A percentile compares a stretch with the other conserved stretches of the same genome.
These are phyloP conservation scores for Pteromalus puparum DNA, from an alignment of 1,140 invertebrate genomes.

Conservation along the genomic window DNA sequence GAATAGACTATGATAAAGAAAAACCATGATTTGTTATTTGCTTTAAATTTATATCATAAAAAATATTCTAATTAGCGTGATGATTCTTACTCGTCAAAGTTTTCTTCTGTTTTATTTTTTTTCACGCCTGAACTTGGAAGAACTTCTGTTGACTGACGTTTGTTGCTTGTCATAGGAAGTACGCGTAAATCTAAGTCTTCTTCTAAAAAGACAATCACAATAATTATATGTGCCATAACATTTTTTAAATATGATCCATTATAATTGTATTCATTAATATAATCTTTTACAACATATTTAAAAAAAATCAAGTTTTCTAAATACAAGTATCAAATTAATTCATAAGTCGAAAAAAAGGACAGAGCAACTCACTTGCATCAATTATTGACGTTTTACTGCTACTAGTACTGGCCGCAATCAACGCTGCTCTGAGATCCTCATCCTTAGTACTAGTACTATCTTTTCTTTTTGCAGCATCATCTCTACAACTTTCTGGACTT, in stretches of 20 bases:
- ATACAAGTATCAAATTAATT: background rate
- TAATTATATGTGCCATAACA: background rate
- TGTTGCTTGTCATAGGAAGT: slow-evolving; percentile 72
- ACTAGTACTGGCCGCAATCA: slow-evolving; percentile 52
- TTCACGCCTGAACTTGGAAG: slow-evolving; percentile 75
- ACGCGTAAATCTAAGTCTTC: slow-evolving; percentile 81
- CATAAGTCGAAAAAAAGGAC: background rate
- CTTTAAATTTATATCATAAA: background rate
- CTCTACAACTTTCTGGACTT: slow-evolving; percentile 5
- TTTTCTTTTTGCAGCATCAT: background rate
- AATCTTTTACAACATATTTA: background rate
- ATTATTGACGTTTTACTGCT: background rate
- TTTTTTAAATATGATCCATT: background rate
- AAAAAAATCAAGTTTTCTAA: background rate
- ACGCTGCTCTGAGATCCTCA: slow-evolving; percentile 69
- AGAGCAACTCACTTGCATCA: slow-evolving; percentile 70
- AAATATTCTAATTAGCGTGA: background rate
- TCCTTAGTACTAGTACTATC: slow-evolving; percentile 62
- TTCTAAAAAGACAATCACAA: slow-evolving; percentile 65
- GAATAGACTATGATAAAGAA: slow-evolving; percentile 82
- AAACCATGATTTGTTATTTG: background rate
- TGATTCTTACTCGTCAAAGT: slow-evolving; percentile 84
- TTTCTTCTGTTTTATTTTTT: slow-evolving; percentile 85
- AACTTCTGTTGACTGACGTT: slow-evolving; percentile 78
- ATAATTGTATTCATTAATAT: background rate